phyloP scores from a whole-genome alignment of 1,140 invertebrate genomes.

The Drosophila nannoptera region DNA sequence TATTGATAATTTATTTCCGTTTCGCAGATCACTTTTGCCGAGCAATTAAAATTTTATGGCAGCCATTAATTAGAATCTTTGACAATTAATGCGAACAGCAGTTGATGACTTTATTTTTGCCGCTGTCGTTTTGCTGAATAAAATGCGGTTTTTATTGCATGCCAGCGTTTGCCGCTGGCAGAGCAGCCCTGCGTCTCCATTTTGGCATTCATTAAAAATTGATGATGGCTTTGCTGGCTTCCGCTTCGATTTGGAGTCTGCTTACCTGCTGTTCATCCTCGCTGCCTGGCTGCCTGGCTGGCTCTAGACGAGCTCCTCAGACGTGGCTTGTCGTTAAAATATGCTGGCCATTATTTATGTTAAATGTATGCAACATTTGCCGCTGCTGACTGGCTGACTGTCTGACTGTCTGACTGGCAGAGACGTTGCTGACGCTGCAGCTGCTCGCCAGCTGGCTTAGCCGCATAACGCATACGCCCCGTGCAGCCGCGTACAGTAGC shows the following conservation, averaged over 20 bases:
- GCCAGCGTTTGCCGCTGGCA: constrained; percentile 6
- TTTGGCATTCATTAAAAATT: constrained; percentile 45
- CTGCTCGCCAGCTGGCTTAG: constrained; percentile 3
- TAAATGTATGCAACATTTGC: constrained; percentile 49
- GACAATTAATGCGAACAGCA: constrained; percentile 24
- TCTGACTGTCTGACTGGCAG: constrained; percentile 5
- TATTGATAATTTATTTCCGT: neutral
- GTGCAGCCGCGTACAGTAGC: constrained; percentile 22
- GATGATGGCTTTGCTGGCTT: constrained; percentile 19
- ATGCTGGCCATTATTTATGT: constrained; percentile 57
- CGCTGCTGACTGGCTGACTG: too few species aligned
- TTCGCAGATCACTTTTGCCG: constrained; percentile 9
- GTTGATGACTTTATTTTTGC: constrained; percentile 14
- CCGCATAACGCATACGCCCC: constrained; percentile 36
- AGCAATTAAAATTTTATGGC: constrained; percentile 30
- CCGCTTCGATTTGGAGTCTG: constrained; percentile 11
- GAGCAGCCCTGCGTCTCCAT: constrained; percentile 1
- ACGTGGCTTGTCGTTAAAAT: constrained; percentile 24
- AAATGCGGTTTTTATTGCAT: constrained; percentile 34
- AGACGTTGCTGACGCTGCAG: constrained; percentile 24
- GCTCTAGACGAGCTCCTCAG: constrained; percentile 21
- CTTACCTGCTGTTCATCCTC: constrained; percentile 1
- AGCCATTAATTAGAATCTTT: constrained; percentile 34
- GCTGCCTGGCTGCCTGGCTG: constrained; percentile 3
- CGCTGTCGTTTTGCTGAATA: constrained; percentile 13